Percentiles rank a stretch among this genome's conserved stretches.
These are phyloP conservation scores for Ascaphus truei DNA, from an alignment of 2,113 vertebrate species.

Conservation along the genomic window DNA sequence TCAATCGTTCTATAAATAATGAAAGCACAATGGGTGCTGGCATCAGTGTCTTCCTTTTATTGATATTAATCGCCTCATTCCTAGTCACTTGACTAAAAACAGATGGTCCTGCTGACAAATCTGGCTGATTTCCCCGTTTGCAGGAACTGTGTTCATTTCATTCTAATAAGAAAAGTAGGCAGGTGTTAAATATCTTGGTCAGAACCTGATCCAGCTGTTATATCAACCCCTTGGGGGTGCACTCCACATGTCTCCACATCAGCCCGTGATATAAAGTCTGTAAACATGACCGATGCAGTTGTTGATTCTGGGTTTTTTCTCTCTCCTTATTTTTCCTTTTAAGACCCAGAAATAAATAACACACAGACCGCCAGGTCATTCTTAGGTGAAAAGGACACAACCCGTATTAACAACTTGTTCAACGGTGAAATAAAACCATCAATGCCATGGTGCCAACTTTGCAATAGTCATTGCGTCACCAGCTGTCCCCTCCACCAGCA, in stretches of 20 bases:
- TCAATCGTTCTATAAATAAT: background rate
- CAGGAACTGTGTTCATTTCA: background rate
- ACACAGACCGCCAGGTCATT: too few relatives aligned
- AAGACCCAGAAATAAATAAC: too few relatives aligned
- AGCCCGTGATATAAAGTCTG: background rate
- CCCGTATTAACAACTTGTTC: too few relatives aligned
- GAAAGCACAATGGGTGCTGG: background rate
- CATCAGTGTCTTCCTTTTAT: background rate
- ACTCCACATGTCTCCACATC: background rate
- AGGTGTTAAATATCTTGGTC: conserved; percentile 12
- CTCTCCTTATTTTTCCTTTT: too few relatives aligned
- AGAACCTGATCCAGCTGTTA: background rate
- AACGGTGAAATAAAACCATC: too few relatives aligned
- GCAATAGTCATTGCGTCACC: too few relatives aligned
- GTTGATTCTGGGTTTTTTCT: too few relatives aligned
- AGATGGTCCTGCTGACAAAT: background rate
- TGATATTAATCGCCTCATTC: background rate
- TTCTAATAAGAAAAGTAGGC: background rate
- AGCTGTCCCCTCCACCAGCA: too few relatives aligned
- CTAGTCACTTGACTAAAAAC: background rate
- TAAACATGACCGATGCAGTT: too few relatives aligned
- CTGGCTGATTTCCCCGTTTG: background rate
- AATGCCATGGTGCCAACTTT: too few relatives aligned
- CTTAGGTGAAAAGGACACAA: too few relatives aligned
- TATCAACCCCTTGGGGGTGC: background rate